Evolutionary conservation across 2,888 invertebrate genomes (phyloP), one percentile per base, ranked within the genome.

Genomic region (Nephrocerus scutellatus): DNA sequence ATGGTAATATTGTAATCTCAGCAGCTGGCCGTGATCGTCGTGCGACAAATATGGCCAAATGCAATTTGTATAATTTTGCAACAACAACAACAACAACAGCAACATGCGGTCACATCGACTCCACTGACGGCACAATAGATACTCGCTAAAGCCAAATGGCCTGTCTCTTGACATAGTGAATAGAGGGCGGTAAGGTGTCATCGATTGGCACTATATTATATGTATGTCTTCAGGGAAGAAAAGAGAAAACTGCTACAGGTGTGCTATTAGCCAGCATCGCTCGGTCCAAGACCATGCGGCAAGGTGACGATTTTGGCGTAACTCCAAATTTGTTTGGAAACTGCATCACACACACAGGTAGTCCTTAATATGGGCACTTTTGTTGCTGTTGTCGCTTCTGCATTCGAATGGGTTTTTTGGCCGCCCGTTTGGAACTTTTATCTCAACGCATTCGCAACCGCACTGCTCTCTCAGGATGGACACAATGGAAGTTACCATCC

Each of bases 181-280:
- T 46, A 46, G 46, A 46, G 46, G 46, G 46, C 46, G 46, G 46
- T 26, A 39, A 46, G 46, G 46, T 46, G 46, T 46, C 46, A 46
- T 41, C 44, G 44, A 46, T 46, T 46, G 46, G 41, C 44, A 44
- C 44, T 39, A 46, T 46, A n/a, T n/a, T 46, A 46, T 41, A 30
- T 25, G 30, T 41, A 46, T 41, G 39, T 22, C n/a, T n/a, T n/a
- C n/a, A n/a, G n/a, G n/a, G n/a, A n/a, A n/a, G n/a, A n/a, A n/a
- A n/a, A n/a, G n/a, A n/a, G n/a, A n/a, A n/a, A n/a, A n/a, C n/a
- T n/a, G 34, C 33, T 46, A 46, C 46, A 46, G 43, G 43, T 46
- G 46, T 46, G 32, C 36, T 23, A 18, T 7, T 23, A 12, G 30
- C 24, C 26, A 22, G 24, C 32, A 28, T 29, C 16, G 25, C 12